Base-by-base conservation (phyloP, 1,140 invertebrate genomes). In the Heliconius hermathena region DNA sequence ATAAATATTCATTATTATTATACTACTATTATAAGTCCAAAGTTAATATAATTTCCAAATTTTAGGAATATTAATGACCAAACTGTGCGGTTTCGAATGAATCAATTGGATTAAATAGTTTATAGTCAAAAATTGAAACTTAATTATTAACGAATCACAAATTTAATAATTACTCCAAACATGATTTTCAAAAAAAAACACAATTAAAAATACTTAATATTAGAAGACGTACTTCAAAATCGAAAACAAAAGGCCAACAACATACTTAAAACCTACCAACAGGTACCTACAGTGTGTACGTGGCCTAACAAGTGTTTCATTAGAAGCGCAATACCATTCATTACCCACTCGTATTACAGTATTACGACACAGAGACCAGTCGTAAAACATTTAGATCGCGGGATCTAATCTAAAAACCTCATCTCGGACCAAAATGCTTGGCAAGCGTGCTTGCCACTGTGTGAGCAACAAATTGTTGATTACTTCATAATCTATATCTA, bases 351-450 rank as follows among this genome's bases (percentile, higher is more conserved):
- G 75, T 74, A 81, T 83, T 80, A 80, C 82, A 80, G 66, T 22
- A 66, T 84, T 82, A 81, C 79, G 71, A 81, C 79, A 80, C 83
- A 79, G 77, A 77, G 60, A 78, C 80, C 82, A 76, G 81, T 82
- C 82, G 77, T 85, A 82, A 85, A 82, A 80, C 73, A 81, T 81
- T 83, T 70, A 46, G 74, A 83, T 83, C 79, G 76, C 79, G 74
- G 66, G 80, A 83, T 82, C 80, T 82, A 82, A 85, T 83, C 82
- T 80, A 54, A 78, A 80, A 76, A 81, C 77, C 79, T 82, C 77
- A 85, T 85, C 84, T 83, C 78, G 74, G 16, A n/a, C 57, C 78
- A 79, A 82, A 85, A 81, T 71, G 74, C 84, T 76, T 81, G 81
- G 79, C 26, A 84, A 79, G 73, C 74, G 70, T 73, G 80, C 60